phyloP scores from a whole-genome alignment of 2,888 invertebrate genomes.

The Cephonodes hylas region DNA sequence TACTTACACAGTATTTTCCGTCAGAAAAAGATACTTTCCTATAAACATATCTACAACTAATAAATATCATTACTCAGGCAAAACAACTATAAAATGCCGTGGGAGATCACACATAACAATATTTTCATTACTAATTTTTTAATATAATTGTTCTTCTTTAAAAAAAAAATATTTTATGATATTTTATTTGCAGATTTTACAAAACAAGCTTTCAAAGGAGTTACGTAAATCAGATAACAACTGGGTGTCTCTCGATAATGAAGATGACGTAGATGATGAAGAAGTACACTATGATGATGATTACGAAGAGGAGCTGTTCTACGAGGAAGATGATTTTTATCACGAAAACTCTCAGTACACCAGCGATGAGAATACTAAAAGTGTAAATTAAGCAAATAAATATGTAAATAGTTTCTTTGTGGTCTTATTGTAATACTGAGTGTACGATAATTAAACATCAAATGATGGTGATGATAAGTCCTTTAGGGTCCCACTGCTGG shows the following conservation, averaged over 20 bases:
- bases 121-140: no score
- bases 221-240: constrained; percentile 38
- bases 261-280: constrained; percentile 8
- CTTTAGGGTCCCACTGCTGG: no score
- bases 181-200: constrained; percentile 48
- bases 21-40: no score
- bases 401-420: not conserved
- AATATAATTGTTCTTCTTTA: no score
- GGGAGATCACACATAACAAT: no score
- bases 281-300: constrained; percentile 31
- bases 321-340: constrained; percentile 40
- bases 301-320: constrained; percentile 40
- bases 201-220: constrained; percentile 58
- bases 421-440: not conserved
- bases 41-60: no score
- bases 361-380: constrained; percentile 3
- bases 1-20: no score
- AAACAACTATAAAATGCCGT: no score
- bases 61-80: no score
- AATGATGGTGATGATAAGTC: no score
- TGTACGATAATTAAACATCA: no score
- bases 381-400: not conserved
- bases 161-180: no score
- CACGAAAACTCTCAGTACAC: constrained; percentile 22
- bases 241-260: constrained; percentile 24